Evolutionary conservation across 2,888 invertebrate species (phyloP).

Genomic region (Andricus quercusramuli): DNA sequence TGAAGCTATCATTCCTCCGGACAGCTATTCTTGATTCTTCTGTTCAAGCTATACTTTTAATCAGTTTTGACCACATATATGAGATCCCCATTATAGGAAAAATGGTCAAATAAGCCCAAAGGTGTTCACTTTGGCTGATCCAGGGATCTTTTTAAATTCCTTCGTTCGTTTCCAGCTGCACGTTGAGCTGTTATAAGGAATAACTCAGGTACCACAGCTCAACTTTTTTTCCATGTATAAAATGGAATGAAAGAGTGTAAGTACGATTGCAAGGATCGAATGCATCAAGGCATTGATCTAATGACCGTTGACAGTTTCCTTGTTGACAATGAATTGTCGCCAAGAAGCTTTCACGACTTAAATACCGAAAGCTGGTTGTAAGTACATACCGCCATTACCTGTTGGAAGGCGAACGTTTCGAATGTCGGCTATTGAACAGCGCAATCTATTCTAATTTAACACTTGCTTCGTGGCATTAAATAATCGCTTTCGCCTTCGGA

Average conservation of each 20-base stretch:
- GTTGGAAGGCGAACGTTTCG: conserved; percentile 31
- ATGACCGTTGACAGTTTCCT: conserved; percentile 38
- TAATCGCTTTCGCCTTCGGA: conserved; percentile 71
- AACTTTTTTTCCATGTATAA: neutral
- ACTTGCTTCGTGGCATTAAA: conserved; percentile 73
- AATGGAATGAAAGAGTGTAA: neutral
- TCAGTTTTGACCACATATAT: too few relatives aligned
- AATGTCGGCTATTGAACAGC: conserved; percentile 52
- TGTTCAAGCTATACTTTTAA: too few relatives aligned
- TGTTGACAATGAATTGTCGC: conserved; percentile 40
- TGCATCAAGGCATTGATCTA: conserved; percentile 37
- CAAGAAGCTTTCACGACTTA: conserved; percentile 37
- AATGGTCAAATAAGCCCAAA: too few relatives aligned
- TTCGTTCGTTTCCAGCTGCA: too few relatives aligned
- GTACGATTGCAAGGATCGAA: neutral
- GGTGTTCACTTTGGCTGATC: too few relatives aligned
- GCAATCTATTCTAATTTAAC: conserved; percentile 76
- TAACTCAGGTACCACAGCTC: too few relatives aligned
- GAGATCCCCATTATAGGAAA: too few relatives aligned
- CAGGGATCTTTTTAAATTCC: too few relatives aligned
- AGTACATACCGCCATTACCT: conserved; percentile 33
- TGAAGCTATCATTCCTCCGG: too few relatives aligned
- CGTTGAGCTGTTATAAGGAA: too few relatives aligned
- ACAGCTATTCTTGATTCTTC: too few relatives aligned
- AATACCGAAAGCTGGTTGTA: conserved; percentile 31